Conservation (phyloP, 1,140 invertebrate species). For the Drosophila baimaii region DNA sequence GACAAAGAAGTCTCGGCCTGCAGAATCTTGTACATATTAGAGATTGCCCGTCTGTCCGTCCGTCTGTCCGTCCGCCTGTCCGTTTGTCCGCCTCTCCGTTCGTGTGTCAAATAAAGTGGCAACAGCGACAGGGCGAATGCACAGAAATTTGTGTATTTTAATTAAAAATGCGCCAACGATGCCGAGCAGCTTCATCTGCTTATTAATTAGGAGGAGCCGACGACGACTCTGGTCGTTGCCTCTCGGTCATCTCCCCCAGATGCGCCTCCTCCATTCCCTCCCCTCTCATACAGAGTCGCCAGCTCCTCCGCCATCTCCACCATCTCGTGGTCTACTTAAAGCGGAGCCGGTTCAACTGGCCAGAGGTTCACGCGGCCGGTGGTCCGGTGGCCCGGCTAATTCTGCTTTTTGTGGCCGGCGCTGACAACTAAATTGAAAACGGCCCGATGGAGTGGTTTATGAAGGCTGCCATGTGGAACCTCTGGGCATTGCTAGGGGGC, state of each 20-base stretch:
- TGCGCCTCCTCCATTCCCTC: not conserved
- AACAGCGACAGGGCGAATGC: constrained; percentile 62
- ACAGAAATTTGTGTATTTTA: constrained; percentile 81
- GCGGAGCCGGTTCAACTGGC: constrained; percentile 52
- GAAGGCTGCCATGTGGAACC: constrained; percentile 36
- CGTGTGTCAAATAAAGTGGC: constrained; percentile 67
- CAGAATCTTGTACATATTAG: constrained; percentile 43
- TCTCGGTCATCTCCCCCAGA: constrained; percentile 11
- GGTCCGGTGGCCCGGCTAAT: constrained; percentile 52
- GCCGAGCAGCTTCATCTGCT: constrained; percentile 74
- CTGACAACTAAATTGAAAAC: constrained; percentile 70
- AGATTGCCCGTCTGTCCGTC: constrained; percentile 30
- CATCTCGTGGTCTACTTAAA: constrained; percentile 52
- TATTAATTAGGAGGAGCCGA: constrained; percentile 68
- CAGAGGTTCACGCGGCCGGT: constrained; percentile 67
- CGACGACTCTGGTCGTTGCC: constrained; percentile 34
- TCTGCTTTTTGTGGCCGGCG: constrained; percentile 52
- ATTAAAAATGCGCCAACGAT: constrained; percentile 73
- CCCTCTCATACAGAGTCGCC: not conserved
- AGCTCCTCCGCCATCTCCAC: not conserved
- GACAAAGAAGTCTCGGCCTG: constrained; percentile 46
- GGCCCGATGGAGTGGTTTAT: constrained; percentile 69
- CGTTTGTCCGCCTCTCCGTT: no score
- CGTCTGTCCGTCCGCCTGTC: not conserved
- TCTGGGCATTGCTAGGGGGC: constrained; percentile 1